Evolutionary conservation across 2,113 vertebrate species (phyloP).

Genomic region (Cranoglanis bouderius): DNA sequence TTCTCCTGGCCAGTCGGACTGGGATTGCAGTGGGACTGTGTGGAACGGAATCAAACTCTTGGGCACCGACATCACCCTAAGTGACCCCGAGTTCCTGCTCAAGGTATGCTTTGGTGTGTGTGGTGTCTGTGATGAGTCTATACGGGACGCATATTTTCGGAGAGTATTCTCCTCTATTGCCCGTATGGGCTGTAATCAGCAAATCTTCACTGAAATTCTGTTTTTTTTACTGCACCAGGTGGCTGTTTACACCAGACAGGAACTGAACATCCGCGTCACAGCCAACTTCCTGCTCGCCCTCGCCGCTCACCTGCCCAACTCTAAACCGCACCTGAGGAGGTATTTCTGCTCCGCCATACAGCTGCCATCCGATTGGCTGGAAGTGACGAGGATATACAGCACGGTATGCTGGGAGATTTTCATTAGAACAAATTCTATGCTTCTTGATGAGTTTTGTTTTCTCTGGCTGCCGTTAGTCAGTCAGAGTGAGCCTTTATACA

Average conservation of each 20-base stretch:
- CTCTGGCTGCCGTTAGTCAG: background rate
- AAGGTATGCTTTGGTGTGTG: constrained; percentile 72
- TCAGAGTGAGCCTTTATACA: background rate
- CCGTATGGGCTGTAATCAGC: background rate
- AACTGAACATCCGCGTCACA: constrained; percentile 83
- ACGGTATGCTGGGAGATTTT: constrained; percentile 57
- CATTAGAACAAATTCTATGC: background rate
- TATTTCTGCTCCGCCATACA: constrained; percentile 81
- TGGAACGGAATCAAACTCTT: constrained; percentile 67
- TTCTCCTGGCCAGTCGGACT: constrained; percentile 62
- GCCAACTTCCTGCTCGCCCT: constrained; percentile 84
- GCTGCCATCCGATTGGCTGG: constrained; percentile 89
- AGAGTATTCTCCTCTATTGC: background rate
- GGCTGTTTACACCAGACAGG: constrained; percentile 83
- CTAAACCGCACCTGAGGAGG: constrained; percentile 78
- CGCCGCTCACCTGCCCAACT: constrained; percentile 72
- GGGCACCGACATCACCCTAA: constrained; percentile 68
- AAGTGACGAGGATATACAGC: constrained; percentile 78
- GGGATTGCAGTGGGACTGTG: constrained; percentile 42
- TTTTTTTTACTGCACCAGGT: constrained; percentile 67
- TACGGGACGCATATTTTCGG: background rate
- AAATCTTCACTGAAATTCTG: background rate
- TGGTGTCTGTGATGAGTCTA: background rate
- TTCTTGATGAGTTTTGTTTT: background rate
- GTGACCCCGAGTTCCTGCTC: constrained; percentile 84